These are phyloP conservation scores for Mugil cephalus DNA, from an alignment of 2,113 vertebrate species.

Conservation along the genomic window DNA sequence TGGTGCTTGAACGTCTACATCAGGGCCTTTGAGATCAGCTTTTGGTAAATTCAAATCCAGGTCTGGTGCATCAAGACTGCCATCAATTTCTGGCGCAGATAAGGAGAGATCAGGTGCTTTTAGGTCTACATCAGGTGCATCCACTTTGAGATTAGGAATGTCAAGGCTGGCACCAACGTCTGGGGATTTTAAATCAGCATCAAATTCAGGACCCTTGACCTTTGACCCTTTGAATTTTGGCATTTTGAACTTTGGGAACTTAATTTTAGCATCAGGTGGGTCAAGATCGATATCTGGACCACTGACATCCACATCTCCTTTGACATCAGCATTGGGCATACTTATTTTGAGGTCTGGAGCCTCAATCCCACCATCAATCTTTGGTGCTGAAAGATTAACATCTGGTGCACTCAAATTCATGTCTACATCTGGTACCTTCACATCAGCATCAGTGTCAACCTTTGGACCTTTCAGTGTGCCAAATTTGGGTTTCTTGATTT, in stretches of 20 bases:
- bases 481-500: constrained; percentile 69
- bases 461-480: constrained; percentile 61
- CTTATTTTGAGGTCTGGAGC: constrained; percentile 45
- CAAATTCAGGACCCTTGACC: constrained; percentile 42
- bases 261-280: constrained; percentile 38
- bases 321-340: constrained; percentile 56
- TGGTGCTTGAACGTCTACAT: constrained; percentile 47
- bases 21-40: constrained; percentile 33
- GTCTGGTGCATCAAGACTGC: constrained; percentile 27
- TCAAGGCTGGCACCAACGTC: constrained; percentile 23
- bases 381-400: constrained; percentile 61
- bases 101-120: constrained; percentile 7
- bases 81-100: constrained; percentile 10
- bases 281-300: constrained; percentile 14
- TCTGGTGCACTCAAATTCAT: constrained; percentile 60
- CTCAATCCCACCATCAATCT: constrained; percentile 51
- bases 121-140: constrained; percentile 44
- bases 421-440: constrained; percentile 52
- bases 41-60: constrained; percentile 17
- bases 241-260: constrained; percentile 46
- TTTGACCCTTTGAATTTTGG: constrained; percentile 56
- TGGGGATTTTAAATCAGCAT: constrained; percentile 40
- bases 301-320: neutral
- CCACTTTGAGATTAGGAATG: constrained; percentile 33
- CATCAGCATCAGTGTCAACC: constrained; percentile 57